Conservation (phyloP, 2,113 vertebrate species). For the Actenoides lindsayi region DNA sequence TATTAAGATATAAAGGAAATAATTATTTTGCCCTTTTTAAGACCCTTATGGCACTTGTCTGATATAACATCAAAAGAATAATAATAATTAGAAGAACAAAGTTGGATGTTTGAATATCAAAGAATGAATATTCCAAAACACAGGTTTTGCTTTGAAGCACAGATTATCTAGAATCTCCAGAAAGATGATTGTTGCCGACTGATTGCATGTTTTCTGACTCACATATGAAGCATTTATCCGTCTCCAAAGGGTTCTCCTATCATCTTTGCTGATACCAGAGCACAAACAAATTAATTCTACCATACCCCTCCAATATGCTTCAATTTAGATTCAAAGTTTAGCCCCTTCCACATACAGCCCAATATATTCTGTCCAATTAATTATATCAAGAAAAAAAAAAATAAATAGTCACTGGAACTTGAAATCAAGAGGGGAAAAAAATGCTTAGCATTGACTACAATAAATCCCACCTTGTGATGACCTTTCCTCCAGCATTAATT, state of each 20-base stretch:
- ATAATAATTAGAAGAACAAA: constrained; percentile 65
- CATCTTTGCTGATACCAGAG: neutral
- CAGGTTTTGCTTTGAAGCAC: constrained; percentile 46
- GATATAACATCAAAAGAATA: constrained; percentile 60
- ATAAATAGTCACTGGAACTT: neutral
- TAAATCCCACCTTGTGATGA: neutral
- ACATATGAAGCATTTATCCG: neutral
- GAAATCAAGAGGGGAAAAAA: neutral
- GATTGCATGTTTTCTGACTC: constrained; percentile 10
- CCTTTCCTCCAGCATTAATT: neutral
- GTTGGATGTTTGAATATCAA: constrained; percentile 47
- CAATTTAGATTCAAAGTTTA: neutral
- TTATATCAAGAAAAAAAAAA: too few species aligned
- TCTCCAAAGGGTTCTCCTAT: constrained; percentile 35
- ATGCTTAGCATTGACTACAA: neutral
- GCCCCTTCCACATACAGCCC: neutral
- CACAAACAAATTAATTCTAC: constrained; percentile 37
- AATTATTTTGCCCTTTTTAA: constrained; percentile 63
- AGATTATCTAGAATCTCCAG: constrained; percentile 62
- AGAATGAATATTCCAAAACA: constrained; percentile 39
- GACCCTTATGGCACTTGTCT: constrained; percentile 48
- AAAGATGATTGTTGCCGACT: constrained; percentile 31
- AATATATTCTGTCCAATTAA: neutral
- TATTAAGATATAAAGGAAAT: constrained; percentile 50
- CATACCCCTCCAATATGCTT: neutral